Conservation (phyloP, 2,888 invertebrate genomes). For the Aphidoletes aphidimyza region DNA sequence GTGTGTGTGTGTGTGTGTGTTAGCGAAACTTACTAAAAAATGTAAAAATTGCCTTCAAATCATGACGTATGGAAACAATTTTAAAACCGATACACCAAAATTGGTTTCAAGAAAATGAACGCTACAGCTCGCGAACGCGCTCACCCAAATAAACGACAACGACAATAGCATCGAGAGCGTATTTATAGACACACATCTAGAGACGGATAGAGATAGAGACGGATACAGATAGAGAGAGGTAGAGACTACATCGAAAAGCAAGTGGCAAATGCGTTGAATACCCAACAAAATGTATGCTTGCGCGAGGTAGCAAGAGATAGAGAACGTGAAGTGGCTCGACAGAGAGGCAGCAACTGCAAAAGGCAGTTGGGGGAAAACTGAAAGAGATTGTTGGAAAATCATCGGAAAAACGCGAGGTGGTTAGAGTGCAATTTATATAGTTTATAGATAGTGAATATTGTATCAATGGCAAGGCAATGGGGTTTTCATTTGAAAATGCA, state of each 20-base stretch:
- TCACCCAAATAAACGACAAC: conserved; percentile 11
- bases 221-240: too few species aligned
- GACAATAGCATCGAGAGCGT: conserved; percentile 5
- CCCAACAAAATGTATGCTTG: background rate
- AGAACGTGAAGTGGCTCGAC: background rate
- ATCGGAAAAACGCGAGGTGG: conserved; percentile 41
- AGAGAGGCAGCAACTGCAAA: background rate
- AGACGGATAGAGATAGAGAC: too few species aligned
- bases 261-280: background rate
- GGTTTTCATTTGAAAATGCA: conserved; percentile 38
- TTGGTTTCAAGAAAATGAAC: conserved; percentile 33
- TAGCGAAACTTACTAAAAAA: background rate
- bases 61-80: conserved; percentile 41
- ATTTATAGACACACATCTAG: too few species aligned
- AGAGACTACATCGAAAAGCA: background rate
- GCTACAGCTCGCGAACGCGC: background rate
- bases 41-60: conserved; percentile 49
- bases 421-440: conserved; percentile 49
- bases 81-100: conserved; percentile 39
- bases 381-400: conserved; percentile 22
- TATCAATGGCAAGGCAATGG: conserved; percentile 17
- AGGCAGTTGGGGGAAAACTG: background rate
- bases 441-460: conserved; percentile 34
- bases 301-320: background rate
- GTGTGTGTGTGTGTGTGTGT: conserved; percentile 4